phyloP scores from a whole-genome alignment of 1,140 invertebrate genomes.

The Neoseiulus cucumeris region DNA sequence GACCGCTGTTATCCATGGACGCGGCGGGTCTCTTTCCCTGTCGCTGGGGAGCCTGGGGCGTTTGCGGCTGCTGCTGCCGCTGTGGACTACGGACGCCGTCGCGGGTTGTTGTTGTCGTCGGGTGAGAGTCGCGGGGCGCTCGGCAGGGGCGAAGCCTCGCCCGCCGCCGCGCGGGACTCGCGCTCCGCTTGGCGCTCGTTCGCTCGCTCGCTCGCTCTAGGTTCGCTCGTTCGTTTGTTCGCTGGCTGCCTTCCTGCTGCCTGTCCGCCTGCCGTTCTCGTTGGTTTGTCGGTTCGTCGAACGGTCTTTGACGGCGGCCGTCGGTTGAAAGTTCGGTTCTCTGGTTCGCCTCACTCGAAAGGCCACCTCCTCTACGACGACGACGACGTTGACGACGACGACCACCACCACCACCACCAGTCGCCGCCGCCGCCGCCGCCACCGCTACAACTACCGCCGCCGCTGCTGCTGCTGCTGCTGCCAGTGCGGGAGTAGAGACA shows the following conservation, averaged over 20 bases:
- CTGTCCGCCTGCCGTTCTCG: background rate
- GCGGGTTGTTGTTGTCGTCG: constrained; percentile 5
- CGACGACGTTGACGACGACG: background rate
- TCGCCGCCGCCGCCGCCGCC: background rate
- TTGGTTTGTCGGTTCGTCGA: background rate
- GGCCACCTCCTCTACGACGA: too few relatives aligned
- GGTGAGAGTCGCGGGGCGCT: background rate
- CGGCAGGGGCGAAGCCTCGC: background rate
- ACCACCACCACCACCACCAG: background rate
- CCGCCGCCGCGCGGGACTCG: background rate
- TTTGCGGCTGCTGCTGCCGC: background rate
- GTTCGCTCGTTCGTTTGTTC: background rate
- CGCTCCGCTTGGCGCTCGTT: background rate
- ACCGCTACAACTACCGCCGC: background rate
- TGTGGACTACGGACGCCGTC: background rate
- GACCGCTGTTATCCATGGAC: background rate
- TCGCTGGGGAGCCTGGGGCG: background rate
- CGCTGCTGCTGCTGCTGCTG: background rate
- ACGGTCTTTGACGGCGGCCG: background rate
- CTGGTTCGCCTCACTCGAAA: background rate
- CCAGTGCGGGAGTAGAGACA: background rate
- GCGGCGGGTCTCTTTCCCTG: background rate
- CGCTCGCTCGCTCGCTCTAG: background rate
- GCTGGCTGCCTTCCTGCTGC: background rate
- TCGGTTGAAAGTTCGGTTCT: background rate